phyloP scores from a whole-genome alignment of 2,888 invertebrate species.

The Cryptus viduatorius region DNA sequence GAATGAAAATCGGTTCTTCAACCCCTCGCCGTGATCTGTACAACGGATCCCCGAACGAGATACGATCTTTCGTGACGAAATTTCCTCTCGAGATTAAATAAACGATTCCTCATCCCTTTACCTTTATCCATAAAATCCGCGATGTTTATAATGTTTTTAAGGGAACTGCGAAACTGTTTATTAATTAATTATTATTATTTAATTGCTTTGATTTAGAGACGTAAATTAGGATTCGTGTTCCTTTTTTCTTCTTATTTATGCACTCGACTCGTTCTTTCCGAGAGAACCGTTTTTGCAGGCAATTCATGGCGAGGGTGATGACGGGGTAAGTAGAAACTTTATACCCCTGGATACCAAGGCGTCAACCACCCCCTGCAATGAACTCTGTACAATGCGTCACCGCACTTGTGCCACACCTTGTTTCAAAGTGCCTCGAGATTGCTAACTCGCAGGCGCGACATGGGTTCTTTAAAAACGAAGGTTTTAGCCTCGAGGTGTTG shows the following conservation, averaged over 20 bases:
- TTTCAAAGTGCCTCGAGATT: slow-evolving; percentile 72
- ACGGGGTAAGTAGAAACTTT: slow-evolving; percentile 43
- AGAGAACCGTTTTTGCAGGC: neutral
- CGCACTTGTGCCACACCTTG: slow-evolving; percentile 72
- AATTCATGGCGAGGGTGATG: neutral
- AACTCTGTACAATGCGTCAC: slow-evolving; percentile 66
- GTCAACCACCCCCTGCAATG: slow-evolving; percentile 16
- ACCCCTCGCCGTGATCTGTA: slow-evolving; percentile 7
- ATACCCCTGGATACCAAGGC: slow-evolving; percentile 23
- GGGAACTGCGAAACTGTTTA: neutral
- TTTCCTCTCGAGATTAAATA: slow-evolving; percentile 34
- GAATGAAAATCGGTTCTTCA: slow-evolving; percentile 44
- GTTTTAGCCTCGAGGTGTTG: neutral
- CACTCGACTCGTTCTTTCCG: slow-evolving; percentile 10
- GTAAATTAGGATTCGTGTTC: neutral
- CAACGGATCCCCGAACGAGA: slow-evolving; percentile 19
- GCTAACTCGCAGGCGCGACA: slow-evolving; percentile 69
- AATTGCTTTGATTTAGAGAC: neutral
- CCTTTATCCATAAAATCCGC: neutral
- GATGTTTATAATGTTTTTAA: neutral
- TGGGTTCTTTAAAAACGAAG: slow-evolving; percentile 11
- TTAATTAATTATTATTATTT: slow-evolving; percentile 1
- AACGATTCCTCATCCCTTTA: neutral
- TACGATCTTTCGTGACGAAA: slow-evolving; percentile 16
- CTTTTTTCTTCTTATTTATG: neutral